Base-by-base conservation (phyloP, 2,888 invertebrate genomes). In the Lasioglossum malachurum region DNA sequence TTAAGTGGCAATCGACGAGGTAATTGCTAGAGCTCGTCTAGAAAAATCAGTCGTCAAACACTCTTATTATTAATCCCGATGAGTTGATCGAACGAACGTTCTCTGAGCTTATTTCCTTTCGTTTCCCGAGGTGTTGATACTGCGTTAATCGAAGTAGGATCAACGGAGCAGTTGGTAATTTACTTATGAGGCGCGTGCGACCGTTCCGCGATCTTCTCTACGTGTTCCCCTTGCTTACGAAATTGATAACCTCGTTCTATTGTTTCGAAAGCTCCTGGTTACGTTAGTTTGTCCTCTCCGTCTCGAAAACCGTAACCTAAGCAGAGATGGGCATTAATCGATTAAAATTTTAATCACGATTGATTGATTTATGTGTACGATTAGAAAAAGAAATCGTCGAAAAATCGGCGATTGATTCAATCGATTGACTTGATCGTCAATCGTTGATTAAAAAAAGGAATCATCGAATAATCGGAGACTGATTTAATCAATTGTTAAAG, bases 31-130 rank as follows among this genome's bases (percentile, higher is more conserved):
- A 89, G 57, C 69, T 78, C 73, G 85, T 78, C 88, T 89, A 87
- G 90, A 93, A 94, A 93, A 94, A 93, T 94, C 92, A 89, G 75
- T 93, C 83, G 75, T 90, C 91, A 94, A 93, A 94, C 93, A 94
- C 91, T 92, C 91, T 90, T 87, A 87, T 88, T 86, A 91, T 90
- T 93, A 93, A 94, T 94, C 93, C 90, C 88, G 90, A 91, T 89
- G 88, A 88, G 88, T 89, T 86, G 83, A 80, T 83, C 83, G 89
- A 81, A 83, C 82, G 67, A 86, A 77, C 83, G 80, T 73, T 41
- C 80, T 53, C 27, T 14, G 38, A 10, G 69, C 72, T 64, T 71
- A 57, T 80, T 78, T 77, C 75, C 81, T 75, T 83, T 86, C 82
- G 46, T 57, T 76, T 83, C 69, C 82, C 60, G 67, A 83, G 83